Conservation (phyloP, 1,140 invertebrate species). For the Coenobita brevimanus region DNA sequence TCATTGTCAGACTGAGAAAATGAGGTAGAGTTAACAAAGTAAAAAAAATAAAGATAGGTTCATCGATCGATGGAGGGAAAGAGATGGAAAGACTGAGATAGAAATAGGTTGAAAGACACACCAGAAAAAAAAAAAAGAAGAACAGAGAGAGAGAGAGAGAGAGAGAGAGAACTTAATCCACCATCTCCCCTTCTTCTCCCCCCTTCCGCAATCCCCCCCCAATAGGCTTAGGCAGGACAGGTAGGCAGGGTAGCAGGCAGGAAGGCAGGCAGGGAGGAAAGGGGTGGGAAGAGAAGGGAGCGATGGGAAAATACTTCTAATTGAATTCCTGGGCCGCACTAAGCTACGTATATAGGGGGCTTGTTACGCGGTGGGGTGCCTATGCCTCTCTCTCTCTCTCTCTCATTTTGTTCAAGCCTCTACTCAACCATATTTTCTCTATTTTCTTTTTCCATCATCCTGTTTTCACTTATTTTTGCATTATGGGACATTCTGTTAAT, state of each 20-base stretch:
- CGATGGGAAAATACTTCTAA: slow-evolving; percentile 63
- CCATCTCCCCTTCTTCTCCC: neutral
- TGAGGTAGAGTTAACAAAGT: too few relatives aligned
- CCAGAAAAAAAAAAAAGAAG: neutral
- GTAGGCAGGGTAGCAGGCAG: slow-evolving; percentile 48
- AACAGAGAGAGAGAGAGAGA: neutral
- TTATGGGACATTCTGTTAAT: too few relatives aligned
- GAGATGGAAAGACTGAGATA: too few relatives aligned
- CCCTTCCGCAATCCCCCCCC: slow-evolving; percentile 49
- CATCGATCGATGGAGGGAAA: neutral
- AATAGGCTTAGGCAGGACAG: slow-evolving; percentile 59
- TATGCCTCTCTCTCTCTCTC: slow-evolving; percentile 19
- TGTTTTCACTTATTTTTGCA: too few relatives aligned
- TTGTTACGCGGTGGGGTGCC: slow-evolving; percentile 30
- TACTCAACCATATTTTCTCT: too few relatives aligned
- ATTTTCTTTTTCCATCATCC: too few relatives aligned
- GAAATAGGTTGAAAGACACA: too few relatives aligned
- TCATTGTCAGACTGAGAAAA: too few relatives aligned
- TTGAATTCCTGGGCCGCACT: slow-evolving; percentile 56
- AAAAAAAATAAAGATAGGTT: too few relatives aligned
- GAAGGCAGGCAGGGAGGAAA: too few relatives aligned
- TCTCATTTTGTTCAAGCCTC: neutral
- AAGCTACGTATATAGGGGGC: slow-evolving; percentile 52
- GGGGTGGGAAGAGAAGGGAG: neutral
- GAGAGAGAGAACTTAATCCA: neutral